Evolutionary conservation across 2,113 vertebrate genomes (phyloP), one percentile per base, ranked within the genome.

Genomic region (Aphelocoma coerulescens): DNA sequence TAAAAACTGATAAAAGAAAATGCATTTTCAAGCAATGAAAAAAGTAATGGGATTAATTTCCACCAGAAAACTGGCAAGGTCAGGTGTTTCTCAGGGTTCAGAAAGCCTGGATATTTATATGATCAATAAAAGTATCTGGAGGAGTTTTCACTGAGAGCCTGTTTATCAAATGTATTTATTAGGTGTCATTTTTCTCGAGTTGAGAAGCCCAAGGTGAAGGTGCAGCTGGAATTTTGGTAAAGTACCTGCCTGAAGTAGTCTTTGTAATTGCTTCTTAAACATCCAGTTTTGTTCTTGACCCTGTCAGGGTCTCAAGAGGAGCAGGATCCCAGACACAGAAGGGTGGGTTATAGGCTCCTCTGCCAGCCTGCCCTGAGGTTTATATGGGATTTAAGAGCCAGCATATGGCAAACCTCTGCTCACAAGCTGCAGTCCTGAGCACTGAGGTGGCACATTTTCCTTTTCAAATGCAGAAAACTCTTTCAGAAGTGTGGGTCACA

Each of bases 1-100:
- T 96, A 91, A 95, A 91, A 72, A 73, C 66, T 83, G 93, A 89
- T 93, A 91, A 89, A 92, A 95, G 91, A 93, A 92, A 92, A 93
- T 93, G 65, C 49, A 39, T 89, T 91, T 95, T 85, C 74, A 61
- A 89, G 77, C 35, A 71, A 16, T 59, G 72, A 16, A 77, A 83
- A 33, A 67, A 55, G 46, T 10, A 57, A 23, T 39, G 44, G 41
- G 62, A 72, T 89, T 89, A 26, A 58, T 95, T 94, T 84, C 69
- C 16, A 41, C 35, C 54, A 61, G 77, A 79, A 79, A 82, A 54
- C 48, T 54, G 43, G 26, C 78, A 51, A 66, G 90, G 49, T 87
- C 62, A 82, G 72, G 65, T 39, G 79, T 57, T 88, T 61, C 46
- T 85, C 37, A n/a, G 69, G 54, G 52, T 87, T 92, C 65, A 78